phyloP scores from a whole-genome alignment of 2,888 invertebrate species.

The Pomacea canaliculata region DNA sequence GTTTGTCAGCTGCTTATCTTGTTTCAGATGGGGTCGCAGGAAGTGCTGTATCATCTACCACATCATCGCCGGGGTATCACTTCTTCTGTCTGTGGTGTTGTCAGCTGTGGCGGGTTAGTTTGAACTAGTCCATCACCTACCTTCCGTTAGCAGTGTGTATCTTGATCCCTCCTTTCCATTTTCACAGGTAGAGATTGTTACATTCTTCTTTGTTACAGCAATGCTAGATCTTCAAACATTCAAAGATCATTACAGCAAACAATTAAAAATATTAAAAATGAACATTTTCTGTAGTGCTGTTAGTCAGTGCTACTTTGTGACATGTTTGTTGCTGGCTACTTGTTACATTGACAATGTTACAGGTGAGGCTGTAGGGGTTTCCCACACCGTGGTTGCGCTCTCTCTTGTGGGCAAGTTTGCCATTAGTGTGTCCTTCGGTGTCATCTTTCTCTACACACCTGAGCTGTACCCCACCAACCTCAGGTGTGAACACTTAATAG shows the following conservation, averaged over 20 bases:
- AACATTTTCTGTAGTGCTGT: too few species aligned
- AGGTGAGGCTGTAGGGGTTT: constrained; percentile 7
- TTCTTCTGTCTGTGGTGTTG: constrained; percentile 32
- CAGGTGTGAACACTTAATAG: constrained; percentile 35
- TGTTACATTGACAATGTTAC: background rate
- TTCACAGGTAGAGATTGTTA: too few species aligned
- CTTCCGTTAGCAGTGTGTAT: too few species aligned
- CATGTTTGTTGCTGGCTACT: too few species aligned
- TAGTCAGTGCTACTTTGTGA: too few species aligned
- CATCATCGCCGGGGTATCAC: constrained; percentile 8
- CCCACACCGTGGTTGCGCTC: constrained; percentile 34
- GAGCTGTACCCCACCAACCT: constrained; percentile 59
- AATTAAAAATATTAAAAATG: too few species aligned
- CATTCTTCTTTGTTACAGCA: too few species aligned
- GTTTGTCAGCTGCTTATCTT: too few species aligned
- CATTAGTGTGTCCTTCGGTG: constrained; percentile 40
- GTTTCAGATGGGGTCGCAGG: constrained; percentile 15
- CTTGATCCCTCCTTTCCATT: too few species aligned
- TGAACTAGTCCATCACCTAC: too few species aligned
- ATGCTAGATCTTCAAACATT: too few species aligned
- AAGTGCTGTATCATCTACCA: constrained; percentile 15
- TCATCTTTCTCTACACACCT: constrained; percentile 51
- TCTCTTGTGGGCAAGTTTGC: constrained; percentile 29
- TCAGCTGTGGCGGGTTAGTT: constrained; percentile 29
- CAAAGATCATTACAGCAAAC: too few species aligned